Base-by-base conservation (phyloP, 2,888 invertebrate genomes). In the Leucophora obtusa region DNA sequence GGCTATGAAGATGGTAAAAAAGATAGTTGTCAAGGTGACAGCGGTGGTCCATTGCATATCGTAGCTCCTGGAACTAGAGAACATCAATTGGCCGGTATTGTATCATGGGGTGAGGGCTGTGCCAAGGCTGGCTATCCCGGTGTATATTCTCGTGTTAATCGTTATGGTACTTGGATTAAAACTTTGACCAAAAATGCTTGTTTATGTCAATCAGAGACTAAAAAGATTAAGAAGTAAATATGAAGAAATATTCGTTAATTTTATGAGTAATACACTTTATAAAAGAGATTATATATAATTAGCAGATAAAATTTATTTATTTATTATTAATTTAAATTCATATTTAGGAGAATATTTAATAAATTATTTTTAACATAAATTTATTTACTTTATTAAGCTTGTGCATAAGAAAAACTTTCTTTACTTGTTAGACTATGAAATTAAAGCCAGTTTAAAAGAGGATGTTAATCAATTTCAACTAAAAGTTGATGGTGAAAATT, bases 121-220 rank as follows among this genome's bases (percentile, higher is more conserved):
- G 90, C 90, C 62, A 88, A 89, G 85, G 92, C 94, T 0, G 93
- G 93, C 83, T 93, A 92, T 85, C 96, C 96, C 0, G 96, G 96
- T 2, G 96, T 96, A 10, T 96, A 96, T 89, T 92, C 94, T 0
- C 91, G 96, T 66, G 95, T 96, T 28, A 96, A 96, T 90, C 92
- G 96, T 82, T 96, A 94, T 79, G 88, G 88, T 79, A 89, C 93
- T 9, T 95, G 95, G 95, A 92, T 95, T 62, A 91, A 92, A 84
- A 92, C 91, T 66, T 93, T 94, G 86, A 94, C 95, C 11, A 89
- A 89, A 73, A 94, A 94, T 83, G 93, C 93, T 10, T 95, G 95
- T 87, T 93, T 93, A 85, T 95, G 95, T 89, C 90, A 86, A 63
- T 86, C 87, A 51, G 89, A 88, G 82, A 86, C 87, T 51, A 89